Base-by-base conservation (phyloP, 2,888 invertebrate species). In the Mythimna albipuncta region DNA sequence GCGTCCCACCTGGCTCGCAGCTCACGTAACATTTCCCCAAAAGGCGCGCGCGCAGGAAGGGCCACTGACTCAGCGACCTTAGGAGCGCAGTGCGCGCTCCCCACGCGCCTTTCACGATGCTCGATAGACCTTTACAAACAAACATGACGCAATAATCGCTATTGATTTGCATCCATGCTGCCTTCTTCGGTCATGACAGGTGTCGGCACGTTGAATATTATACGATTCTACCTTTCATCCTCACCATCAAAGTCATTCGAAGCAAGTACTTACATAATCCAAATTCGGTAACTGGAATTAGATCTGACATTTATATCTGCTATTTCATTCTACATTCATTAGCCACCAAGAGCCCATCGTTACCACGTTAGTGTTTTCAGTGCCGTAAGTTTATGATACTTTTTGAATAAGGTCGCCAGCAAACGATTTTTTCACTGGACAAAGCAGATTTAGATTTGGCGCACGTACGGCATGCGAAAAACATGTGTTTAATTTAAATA, bases 21-120 rank as follows among this genome's bases (percentile, higher is more conserved):
- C 91, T 94, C 93, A 94, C 95, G 91, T 94, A 94, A 94, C 92
- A 84, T 89, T 90, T 91, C 94, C 93, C 89, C 89, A 94, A 93
- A 94, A 91, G 95, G 94, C 88, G 82, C 79, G 88, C 84, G 87
- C 90, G 89, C 94, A 94, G 95, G 95, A 95, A 95, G 95, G 91
- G 93, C 92, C 91, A 90, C 92, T 94, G 94, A 95, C 92, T 95
- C 93, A 93, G 90, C 94, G 92, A 89, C 93, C 94, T 91, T 91
- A 87, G 87, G 89, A 81, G 86, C 85, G 86, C 85, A 81, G 88
- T 88, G 84, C 83, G 83, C 85, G 80, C 83, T 83, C 89, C 87
- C 91, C 89, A 91, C 90, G 86, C 91, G 87, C 93, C 95, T 94
- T 95, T 95, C 95, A 90, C 93, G 93, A 92, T 91, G 86, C 89